Evolutionary conservation across 1,140 invertebrate species (phyloP).

Genomic region (Temnothorax longispinosus): DNA sequence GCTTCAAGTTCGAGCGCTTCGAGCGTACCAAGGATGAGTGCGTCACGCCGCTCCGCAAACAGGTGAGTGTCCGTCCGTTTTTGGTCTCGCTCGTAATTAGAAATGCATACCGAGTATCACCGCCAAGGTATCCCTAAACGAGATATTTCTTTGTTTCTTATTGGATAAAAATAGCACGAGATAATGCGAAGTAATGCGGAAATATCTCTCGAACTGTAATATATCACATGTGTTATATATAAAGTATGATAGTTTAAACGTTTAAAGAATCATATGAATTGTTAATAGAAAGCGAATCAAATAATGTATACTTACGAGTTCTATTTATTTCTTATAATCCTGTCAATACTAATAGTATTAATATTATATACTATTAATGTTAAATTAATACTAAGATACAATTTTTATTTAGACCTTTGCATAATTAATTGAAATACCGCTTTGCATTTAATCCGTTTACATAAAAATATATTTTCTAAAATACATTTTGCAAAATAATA

Average conservation of each 20-base stretch:
- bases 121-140: neutral
- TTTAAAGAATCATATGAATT: neutral
- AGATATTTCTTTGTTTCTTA: neutral
- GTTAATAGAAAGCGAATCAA: neutral
- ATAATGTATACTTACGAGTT: neutral
- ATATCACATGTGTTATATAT: neutral
- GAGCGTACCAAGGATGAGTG: constrained; percentile 89
- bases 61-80: constrained; percentile 67
- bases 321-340: neutral
- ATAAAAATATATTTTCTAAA: neutral
- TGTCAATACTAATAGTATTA: too few species aligned
- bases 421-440: neutral
- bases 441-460: neutral
- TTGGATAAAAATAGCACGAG: neutral
- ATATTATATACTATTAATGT: too few species aligned
- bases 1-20: constrained; percentile 94
- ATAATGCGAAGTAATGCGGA: neutral
- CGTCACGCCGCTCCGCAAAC: constrained; percentile 74
- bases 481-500: neutral
- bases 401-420: neutral
- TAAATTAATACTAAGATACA: neutral
- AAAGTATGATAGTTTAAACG: neutral
- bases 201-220: neutral
- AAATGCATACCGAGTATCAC: neutral
- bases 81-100: neutral